Conservation (phyloP, 92 coral and sea anemone genomes). For the Siderastrea radians region DNA sequence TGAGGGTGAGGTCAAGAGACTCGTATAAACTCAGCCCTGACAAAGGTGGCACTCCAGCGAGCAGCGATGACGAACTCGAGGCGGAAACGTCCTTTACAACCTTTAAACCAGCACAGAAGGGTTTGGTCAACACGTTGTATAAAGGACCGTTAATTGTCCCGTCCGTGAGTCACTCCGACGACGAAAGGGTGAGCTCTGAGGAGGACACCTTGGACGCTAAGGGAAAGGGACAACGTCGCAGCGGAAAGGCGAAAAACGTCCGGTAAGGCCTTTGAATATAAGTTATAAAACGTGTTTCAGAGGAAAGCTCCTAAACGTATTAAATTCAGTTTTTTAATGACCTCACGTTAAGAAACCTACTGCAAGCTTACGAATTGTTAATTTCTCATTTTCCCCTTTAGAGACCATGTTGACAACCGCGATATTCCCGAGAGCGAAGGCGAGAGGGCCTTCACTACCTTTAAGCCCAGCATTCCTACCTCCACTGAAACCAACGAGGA, state of each 20-base stretch:
- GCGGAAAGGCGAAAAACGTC: background rate
- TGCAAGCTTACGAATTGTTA: no score
- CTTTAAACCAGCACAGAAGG: slow-evolving; percentile 20
- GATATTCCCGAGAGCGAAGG: background rate
- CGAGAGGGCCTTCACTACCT: background rate
- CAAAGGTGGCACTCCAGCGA: slow-evolving; percentile 10
- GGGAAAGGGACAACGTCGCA: background rate
- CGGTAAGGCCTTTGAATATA: background rate
- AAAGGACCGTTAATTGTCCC: background rate
- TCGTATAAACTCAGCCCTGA: background rate
- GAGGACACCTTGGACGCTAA: background rate
- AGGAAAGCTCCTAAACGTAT: no score
- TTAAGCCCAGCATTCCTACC: background rate
- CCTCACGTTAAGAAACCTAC: no score
- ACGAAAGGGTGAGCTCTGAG: background rate
- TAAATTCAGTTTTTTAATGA: no score
- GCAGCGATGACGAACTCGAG: slow-evolving; percentile 35
- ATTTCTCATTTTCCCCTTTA: background rate
- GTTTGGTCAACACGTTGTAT: slow-evolving; percentile 16
- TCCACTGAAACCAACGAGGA: background rate
- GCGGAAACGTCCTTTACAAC: slow-evolving; percentile 10
- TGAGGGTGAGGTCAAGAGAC: background rate
- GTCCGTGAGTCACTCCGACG: background rate
- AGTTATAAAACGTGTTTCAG: background rate
- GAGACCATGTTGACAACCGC: background rate